phyloP scores from a whole-genome alignment of 2,113 vertebrate genomes.

The Empidonax alnorum region DNA sequence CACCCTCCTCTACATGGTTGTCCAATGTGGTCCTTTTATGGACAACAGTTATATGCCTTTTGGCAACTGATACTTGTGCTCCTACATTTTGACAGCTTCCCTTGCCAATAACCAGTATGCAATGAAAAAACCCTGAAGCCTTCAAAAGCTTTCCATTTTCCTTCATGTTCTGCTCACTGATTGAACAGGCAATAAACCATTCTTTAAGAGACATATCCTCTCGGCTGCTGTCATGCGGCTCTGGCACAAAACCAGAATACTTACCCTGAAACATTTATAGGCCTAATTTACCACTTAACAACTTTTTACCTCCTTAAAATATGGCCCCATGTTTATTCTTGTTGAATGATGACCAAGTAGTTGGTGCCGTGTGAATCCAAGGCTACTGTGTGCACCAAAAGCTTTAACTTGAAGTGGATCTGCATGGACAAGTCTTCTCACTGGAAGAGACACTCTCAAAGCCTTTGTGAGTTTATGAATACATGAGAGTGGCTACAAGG shows the following conservation, averaged over 20 bases:
- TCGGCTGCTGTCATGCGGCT: fast-evolving
- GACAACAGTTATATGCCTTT: neutral
- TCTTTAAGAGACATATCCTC: neutral
- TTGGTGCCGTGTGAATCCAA: neutral
- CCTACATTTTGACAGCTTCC: neutral
- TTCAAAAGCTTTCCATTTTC: neutral
- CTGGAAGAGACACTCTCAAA: neutral
- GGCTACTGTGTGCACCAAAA: neutral
- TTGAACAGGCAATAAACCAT: neutral
- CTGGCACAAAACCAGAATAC: neutral
- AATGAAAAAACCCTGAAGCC: neutral
- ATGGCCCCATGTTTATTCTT: neutral
- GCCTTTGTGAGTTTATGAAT: fast-evolving
- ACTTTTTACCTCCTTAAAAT: neutral
- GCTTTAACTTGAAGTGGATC: neutral
- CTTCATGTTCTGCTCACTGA: neutral
- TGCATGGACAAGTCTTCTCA: neutral
- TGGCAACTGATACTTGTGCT: neutral
- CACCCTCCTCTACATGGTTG: neutral
- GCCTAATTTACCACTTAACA: neutral
- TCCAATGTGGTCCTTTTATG: neutral
- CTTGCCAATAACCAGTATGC: neutral
- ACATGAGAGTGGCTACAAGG: fast-evolving
- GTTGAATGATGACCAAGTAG: neutral
- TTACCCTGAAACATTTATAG: neutral